These are phyloP conservation scores for Pterocles burchelli DNA, from an alignment of 2,113 vertebrate species.

Conservation along the genomic window DNA sequence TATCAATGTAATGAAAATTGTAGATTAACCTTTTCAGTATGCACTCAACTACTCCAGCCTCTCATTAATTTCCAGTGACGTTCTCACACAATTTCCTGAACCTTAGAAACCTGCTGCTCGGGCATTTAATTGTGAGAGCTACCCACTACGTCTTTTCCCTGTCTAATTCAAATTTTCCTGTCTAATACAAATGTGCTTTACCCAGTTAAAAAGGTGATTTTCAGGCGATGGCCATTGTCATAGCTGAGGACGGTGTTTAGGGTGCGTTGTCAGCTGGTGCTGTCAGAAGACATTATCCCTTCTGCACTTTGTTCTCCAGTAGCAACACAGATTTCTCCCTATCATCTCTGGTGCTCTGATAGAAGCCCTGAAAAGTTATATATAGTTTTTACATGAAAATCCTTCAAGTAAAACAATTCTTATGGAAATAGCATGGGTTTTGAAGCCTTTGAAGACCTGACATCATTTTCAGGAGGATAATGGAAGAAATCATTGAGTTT, in stretches of 20 bases:
- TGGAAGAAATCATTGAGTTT: background rate
- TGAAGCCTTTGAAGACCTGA: background rate
- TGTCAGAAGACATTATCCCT: background rate
- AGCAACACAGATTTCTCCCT: background rate
- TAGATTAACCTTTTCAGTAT: background rate
- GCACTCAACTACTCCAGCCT: background rate
- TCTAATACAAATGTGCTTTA: background rate
- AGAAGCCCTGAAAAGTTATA: background rate
- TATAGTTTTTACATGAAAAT: background rate
- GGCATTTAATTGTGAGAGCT: background rate
- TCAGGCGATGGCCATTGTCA: background rate
- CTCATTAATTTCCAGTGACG: background rate
- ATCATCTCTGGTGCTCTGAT: background rate
- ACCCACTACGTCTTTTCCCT: background rate
- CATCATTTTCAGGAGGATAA: background rate
- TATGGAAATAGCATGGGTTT: background rate
- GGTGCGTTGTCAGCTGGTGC: background rate
- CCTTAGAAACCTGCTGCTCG: background rate
- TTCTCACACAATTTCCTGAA: background rate
- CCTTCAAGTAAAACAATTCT: background rate
- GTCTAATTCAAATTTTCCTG: background rate
- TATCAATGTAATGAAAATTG: background rate
- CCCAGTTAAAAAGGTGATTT: background rate
- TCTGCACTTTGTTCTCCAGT: background rate
- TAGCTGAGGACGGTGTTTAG: background rate